A percentile compares a stretch with the other conserved stretches of the same genome.
Conservation (phyloP, 1,140 invertebrate species). For the Lordiphosa stackelbergi region DNA sequence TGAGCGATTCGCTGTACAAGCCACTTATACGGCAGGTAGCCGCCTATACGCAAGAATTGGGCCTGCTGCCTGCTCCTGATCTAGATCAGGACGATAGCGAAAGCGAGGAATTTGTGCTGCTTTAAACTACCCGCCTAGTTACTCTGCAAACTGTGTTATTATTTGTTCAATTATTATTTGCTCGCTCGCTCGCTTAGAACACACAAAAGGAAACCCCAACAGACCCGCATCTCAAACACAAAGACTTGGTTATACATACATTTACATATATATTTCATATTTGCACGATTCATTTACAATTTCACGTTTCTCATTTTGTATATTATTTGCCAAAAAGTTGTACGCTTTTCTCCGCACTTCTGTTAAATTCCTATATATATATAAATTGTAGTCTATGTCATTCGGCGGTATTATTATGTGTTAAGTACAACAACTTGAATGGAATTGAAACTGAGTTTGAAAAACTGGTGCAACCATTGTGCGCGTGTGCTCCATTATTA, state of each 20-base stretch:
- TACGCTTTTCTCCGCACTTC: not conserved
- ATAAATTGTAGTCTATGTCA: conserved; percentile 41
- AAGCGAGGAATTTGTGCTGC: conserved; percentile 85
- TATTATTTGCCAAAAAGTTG: conserved; percentile 4
- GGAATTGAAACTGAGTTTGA: conserved; percentile 56
- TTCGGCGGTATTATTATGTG: conserved; percentile 67
- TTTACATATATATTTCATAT: conserved; percentile 24
- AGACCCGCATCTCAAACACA: conserved; percentile 63
- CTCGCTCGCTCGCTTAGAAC: conserved; percentile 50
- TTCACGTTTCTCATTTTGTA: conserved; percentile 1
- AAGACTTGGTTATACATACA: conserved; percentile 65
- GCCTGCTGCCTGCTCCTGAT: conserved; percentile 43
- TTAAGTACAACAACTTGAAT: conserved; percentile 53
- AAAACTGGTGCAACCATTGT: conserved; percentile 27
- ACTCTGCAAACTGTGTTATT: conserved; percentile 60
- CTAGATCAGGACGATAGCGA: conserved; percentile 83
- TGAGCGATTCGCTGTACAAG: conserved; percentile 78
- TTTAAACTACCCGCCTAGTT: conserved; percentile 53
- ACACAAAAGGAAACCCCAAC: conserved; percentile 25
- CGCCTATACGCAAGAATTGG: conserved; percentile 77
- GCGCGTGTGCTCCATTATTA: conserved; percentile 4
- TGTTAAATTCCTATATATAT: conserved; percentile 47
- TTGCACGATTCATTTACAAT: conserved; percentile 44
- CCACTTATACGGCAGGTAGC: conserved; percentile 79
- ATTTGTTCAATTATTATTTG: conserved; percentile 44